Conservation (phyloP, 2,797 vertebrate genomes). For the Rhyacichthys aspro region DNA sequence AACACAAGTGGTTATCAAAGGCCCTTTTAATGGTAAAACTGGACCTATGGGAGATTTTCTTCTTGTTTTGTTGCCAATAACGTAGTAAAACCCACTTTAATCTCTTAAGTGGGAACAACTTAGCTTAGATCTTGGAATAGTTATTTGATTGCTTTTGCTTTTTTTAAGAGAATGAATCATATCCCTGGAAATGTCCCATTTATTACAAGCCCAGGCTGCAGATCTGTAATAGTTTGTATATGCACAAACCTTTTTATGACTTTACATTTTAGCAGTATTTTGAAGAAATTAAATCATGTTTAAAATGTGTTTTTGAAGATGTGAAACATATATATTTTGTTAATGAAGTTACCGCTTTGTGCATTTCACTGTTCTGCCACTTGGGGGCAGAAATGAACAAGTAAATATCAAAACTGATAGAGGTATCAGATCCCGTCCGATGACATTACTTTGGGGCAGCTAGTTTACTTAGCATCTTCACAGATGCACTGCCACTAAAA, state of each 20-base stretch:
- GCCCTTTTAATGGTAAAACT: constrained; percentile 27
- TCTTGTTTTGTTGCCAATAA: constrained; percentile 50
- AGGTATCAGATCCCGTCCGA: constrained; percentile 47
- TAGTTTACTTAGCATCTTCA: constrained; percentile 24
- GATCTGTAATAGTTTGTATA: no score
- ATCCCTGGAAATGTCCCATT: no score
- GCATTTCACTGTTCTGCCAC: constrained; percentile 62
- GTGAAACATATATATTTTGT: constrained; percentile 7
- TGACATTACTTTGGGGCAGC: constrained; percentile 50
- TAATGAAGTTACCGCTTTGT: constrained; percentile 15
- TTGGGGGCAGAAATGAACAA: constrained; percentile 80
- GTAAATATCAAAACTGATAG: constrained; percentile 47
- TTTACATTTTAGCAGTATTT: not conserved
- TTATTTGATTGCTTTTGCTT: constrained; percentile 39
- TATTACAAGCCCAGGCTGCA: no score
- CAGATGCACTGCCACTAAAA: constrained; percentile 7
- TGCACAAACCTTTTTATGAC: not conserved
- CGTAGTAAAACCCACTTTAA: constrained; percentile 46
- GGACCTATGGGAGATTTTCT: constrained; percentile 27
- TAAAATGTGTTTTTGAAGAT: constrained; percentile 6
- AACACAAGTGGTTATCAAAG: constrained; percentile 25
- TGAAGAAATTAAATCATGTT: not conserved
- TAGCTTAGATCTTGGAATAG: constrained; percentile 36
- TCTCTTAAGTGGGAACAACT: constrained; percentile 43
- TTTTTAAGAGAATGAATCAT: no score